Evolutionary conservation across 2,113 vertebrate genomes (phyloP).

Genomic region (Ovibos moschatus): DNA sequence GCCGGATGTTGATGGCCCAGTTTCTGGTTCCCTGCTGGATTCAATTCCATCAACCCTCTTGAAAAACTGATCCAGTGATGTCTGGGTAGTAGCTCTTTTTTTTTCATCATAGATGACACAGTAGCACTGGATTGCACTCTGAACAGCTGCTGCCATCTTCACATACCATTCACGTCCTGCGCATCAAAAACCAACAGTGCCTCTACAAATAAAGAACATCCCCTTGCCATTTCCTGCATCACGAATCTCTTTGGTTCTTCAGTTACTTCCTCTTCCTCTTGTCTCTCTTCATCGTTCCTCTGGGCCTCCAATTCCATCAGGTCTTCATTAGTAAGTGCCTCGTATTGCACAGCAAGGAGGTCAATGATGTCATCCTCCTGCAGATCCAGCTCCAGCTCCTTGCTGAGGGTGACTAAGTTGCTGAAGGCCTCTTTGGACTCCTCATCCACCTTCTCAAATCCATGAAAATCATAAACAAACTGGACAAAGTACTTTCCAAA

Average conservation of each 20-base stretch:
- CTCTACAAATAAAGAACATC: not conserved
- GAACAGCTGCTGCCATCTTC: not conserved
- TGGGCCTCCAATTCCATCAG: not conserved
- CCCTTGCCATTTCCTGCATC: not conserved
- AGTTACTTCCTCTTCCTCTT: not conserved
- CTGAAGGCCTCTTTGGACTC: not conserved
- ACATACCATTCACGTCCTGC: accelerated
- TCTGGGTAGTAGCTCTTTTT: not conserved
- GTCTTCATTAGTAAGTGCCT: not conserved
- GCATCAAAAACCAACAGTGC: not conserved
- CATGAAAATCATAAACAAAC: not conserved
- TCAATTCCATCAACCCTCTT: not conserved
- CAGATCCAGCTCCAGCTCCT: not conserved
- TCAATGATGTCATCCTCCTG: not conserved
- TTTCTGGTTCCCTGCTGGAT: not conserved
- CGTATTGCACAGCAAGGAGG: not conserved
- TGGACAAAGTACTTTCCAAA: not conserved
- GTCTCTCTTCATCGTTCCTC: not conserved
- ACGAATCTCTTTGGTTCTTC: not conserved
- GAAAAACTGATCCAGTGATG: not conserved
- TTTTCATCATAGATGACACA: not conserved
- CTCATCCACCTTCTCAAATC: not conserved
- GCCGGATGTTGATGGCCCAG: not conserved
- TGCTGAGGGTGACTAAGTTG: not conserved
- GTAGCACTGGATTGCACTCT: not conserved